These are phyloP conservation scores for Chalcosyrphus nemorum DNA, from an alignment of 2,888 invertebrate genomes.

Conservation along the genomic window DNA sequence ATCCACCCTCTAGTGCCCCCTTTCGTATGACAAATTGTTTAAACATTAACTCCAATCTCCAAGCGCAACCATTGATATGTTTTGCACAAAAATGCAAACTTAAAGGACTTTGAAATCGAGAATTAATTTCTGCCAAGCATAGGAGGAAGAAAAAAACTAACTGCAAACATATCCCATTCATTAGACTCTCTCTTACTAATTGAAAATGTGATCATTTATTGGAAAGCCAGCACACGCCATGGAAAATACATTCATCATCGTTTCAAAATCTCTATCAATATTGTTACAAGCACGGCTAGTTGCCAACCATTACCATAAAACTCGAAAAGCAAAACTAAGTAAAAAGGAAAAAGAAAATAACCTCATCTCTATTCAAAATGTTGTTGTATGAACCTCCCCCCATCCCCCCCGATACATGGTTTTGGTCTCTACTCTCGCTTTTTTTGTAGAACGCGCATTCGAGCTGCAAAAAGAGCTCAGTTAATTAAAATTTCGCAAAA, in stretches of 20 bases:
- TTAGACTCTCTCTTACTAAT: not conserved
- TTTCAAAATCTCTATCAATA: not conserved
- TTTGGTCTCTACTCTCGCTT: not conserved
- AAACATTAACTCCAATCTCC: no score
- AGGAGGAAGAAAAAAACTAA: not conserved
- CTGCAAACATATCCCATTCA: not conserved
- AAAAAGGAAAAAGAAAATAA: not conserved
- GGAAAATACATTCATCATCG: conserved; percentile 11
- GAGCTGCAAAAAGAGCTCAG: conserved; percentile 36
- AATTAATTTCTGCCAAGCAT: not conserved
- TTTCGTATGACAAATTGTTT: no score
- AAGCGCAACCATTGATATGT: no score
- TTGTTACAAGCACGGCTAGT: not conserved
- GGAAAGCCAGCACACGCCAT: not conserved
- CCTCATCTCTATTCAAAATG: not conserved
- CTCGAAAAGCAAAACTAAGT: not conserved
- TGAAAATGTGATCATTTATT: not conserved
- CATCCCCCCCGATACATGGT: not conserved
- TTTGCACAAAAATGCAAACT: no score
- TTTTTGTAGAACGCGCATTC: conserved; percentile 11
- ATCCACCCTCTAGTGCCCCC: no score
- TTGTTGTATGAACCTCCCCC: not conserved
- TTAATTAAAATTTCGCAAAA: conserved; percentile 64
- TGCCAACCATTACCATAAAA: not conserved
- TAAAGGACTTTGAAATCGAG: not conserved